Percentiles rank a stretch among this genome's conserved stretches.
phyloP scores from a whole-genome alignment of 2,888 invertebrate genomes.

The Parelbella ahira region DNA sequence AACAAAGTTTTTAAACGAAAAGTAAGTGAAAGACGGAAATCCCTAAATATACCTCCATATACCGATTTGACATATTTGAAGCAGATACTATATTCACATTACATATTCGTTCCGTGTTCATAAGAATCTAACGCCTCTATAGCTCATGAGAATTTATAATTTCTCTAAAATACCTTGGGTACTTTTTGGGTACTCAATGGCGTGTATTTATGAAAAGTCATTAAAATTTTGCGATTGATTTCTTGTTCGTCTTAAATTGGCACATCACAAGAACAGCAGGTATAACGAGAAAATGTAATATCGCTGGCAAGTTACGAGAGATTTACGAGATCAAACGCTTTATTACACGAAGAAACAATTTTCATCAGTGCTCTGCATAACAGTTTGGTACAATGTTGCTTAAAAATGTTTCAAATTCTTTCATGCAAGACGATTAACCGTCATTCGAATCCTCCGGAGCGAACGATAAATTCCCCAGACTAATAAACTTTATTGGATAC shows the following conservation, averaged over 20 bases:
- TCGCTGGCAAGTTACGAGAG: conserved; percentile 27
- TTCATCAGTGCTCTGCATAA: conserved; percentile 26
- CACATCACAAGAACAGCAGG: conserved; percentile 26
- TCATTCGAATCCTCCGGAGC: conserved; percentile 3
- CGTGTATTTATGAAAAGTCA: too few species aligned
- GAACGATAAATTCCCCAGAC: conserved; percentile 10
- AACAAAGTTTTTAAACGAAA: too few species aligned
- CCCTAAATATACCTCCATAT: too few species aligned
- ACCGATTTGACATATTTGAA: not conserved
- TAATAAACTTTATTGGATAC: conserved; percentile 12
- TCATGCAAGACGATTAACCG: conserved; percentile 20
- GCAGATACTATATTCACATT: not conserved
- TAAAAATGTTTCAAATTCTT: conserved; percentile 23
- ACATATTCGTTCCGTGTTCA: not conserved
- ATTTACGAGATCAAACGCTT: conserved; percentile 29
- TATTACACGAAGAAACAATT: conserved; percentile 25
- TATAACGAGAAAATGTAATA: conserved; percentile 30
- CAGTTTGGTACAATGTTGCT: conserved; percentile 25
- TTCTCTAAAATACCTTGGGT: too few species aligned
- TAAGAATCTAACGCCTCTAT: too few species aligned
- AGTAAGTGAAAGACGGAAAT: too few species aligned
- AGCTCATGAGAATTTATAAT: too few species aligned
- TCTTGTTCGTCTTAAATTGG: too few species aligned
- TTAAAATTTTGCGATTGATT: too few species aligned
- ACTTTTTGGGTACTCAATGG: too few species aligned